Evolutionary conservation across 2,113 vertebrate species (phyloP).

Genomic region (Hyaena hyaena): DNA sequence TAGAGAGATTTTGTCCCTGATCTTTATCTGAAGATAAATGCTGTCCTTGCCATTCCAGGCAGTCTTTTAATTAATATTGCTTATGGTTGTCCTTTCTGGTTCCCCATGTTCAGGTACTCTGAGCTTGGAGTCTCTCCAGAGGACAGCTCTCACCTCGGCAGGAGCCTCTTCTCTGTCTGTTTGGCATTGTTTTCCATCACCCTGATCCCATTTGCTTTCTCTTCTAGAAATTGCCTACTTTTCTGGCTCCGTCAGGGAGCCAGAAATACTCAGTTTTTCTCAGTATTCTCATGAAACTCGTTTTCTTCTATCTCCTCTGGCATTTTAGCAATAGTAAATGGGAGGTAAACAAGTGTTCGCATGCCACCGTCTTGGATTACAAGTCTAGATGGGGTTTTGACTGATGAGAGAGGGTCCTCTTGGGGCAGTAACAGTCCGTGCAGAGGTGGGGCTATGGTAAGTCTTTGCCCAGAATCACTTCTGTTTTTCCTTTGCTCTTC

Average conservation of each 20-base stretch:
- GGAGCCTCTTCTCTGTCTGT: background rate
- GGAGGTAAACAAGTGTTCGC: background rate
- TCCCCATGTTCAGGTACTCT: background rate
- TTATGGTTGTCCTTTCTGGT: background rate
- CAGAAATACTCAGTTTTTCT: no score
- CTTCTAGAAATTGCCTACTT: background rate
- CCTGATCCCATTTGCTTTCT: background rate
- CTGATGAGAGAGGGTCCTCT: background rate
- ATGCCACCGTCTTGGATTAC: background rate
- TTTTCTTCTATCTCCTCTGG: background rate
- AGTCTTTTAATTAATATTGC: background rate
- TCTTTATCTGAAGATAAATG: background rate
- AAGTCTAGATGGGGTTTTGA: background rate
- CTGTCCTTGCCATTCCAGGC: background rate
- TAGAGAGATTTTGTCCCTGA: conserved; percentile 9
- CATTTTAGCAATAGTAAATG: background rate
- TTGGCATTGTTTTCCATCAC: background rate
- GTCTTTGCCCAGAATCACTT: background rate
- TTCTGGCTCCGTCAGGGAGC: background rate
- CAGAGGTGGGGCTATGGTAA: background rate
- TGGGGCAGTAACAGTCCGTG: no score
- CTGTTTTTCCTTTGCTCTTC: background rate
- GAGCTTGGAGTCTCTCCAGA: conserved; percentile 34
- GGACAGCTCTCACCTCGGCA: background rate
- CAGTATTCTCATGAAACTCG: background rate